Evolutionary conservation across 2,797 vertebrate genomes (phyloP).

Genomic region (Molossus alvarezi): DNA sequence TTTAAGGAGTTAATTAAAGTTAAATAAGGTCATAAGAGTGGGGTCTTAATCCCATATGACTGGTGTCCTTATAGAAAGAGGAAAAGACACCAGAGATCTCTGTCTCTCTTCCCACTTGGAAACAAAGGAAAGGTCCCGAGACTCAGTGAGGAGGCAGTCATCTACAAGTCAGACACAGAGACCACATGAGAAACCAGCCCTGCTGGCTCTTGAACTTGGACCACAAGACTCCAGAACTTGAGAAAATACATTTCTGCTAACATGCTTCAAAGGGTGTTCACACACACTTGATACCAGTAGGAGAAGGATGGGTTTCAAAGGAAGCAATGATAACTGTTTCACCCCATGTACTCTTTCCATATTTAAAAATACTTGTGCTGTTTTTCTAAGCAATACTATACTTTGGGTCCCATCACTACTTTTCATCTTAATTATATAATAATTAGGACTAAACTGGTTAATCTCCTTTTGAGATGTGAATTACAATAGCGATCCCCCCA

Average conservation of each 20-base stretch:
- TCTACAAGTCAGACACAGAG: neutral
- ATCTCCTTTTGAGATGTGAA: neutral
- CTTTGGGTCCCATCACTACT: neutral
- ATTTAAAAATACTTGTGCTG: neutral
- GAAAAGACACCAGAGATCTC: neutral
- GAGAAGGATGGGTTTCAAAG: neutral
- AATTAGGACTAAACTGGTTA: neutral
- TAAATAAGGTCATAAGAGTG: neutral
- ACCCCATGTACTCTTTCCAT: neutral
- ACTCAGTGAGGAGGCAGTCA: neutral
- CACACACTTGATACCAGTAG: neutral
- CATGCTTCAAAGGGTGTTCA: neutral
- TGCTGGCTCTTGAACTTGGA: neutral
- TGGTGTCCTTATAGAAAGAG: neutral
- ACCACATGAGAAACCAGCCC: neutral
- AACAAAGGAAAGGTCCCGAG: neutral
- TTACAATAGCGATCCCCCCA: neutral
- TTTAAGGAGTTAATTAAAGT: neutral
- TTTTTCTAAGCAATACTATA: neutral
- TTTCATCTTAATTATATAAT: neutral
- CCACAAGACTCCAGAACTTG: rapidly evolving
- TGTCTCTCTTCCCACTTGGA: neutral
- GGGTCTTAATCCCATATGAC: neutral
- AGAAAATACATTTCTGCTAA: neutral
- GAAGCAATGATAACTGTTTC: neutral